A percentile compares a stretch with the other conserved stretches of the same genome.
phyloP scores from a whole-genome alignment of 2,888 invertebrate genomes.

The Lepidochrysops patricia region DNA sequence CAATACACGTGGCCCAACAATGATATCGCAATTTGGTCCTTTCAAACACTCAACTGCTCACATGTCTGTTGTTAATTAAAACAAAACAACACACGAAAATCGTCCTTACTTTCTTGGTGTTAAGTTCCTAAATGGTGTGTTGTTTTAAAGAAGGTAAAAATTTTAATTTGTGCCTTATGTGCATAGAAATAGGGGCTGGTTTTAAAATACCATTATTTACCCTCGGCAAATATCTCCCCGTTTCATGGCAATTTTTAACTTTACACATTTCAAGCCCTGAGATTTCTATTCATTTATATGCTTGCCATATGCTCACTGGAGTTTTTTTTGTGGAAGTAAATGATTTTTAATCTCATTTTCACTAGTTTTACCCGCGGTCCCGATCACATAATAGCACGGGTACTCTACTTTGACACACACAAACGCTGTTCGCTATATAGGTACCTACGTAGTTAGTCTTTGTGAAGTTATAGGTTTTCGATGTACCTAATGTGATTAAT shows the following conservation, averaged over 20 bases:
- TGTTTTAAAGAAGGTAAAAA: neutral
- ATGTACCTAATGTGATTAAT: too few species aligned
- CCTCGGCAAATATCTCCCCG: slow-evolving; percentile 16
- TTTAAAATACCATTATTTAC: slow-evolving; percentile 7
- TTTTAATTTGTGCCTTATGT: neutral
- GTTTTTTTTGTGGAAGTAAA: too few species aligned
- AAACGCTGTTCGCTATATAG: too few species aligned
- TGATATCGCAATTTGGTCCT: slow-evolving; percentile 15
- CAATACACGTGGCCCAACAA: slow-evolving; percentile 15
- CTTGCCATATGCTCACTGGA: slow-evolving; percentile 14
- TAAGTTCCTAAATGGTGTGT: neutral
- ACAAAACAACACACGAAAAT: slow-evolving; percentile 14
- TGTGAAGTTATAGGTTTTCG: too few species aligned
- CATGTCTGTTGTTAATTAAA: slow-evolving; percentile 14
- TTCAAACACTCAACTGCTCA: slow-evolving; percentile 13
- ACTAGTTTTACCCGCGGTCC: too few species aligned
- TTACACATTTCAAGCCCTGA: slow-evolving; percentile 25
- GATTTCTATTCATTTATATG: slow-evolving; percentile 25
- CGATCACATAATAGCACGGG: too few species aligned
- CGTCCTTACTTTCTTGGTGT: neutral
- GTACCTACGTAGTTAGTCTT: too few species aligned
- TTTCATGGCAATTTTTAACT: slow-evolving; percentile 22
- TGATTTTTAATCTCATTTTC: too few species aligned
- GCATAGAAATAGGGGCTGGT: neutral
- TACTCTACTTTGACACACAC: too few species aligned